A percentile compares a stretch with the other conserved stretches of the same genome.
phyloP scores from a whole-genome alignment of 2,797 vertebrate genomes.

The Danio choprae region DNA sequence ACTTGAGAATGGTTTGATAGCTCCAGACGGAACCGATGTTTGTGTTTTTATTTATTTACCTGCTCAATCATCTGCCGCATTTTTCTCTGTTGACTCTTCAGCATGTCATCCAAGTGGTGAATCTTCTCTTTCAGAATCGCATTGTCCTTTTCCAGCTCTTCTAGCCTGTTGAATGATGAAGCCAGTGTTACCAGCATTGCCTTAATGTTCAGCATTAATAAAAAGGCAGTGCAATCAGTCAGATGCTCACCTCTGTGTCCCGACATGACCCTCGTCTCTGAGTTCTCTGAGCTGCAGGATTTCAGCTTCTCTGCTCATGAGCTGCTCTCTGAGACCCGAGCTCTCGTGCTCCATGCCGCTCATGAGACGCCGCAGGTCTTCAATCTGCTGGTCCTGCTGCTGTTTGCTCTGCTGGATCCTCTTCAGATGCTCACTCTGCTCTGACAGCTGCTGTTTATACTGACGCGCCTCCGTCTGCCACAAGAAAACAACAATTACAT shows the following conservation, averaged over 20 bases:
- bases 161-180: slow-evolving; percentile 71
- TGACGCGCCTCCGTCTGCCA: slow-evolving; percentile 62
- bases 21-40: not conserved
- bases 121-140: slow-evolving; percentile 90
- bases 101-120: slow-evolving; percentile 95
- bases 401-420: slow-evolving; percentile 69
- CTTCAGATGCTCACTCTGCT: slow-evolving; percentile 73
- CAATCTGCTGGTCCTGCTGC: slow-evolving; percentile 78
- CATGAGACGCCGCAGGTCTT: slow-evolving; percentile 85
- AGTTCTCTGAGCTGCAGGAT: slow-evolving; percentile 76
- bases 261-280: slow-evolving; percentile 75
- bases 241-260: slow-evolving; percentile 74
- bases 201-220: not conserved
- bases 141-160: slow-evolving; percentile 89
- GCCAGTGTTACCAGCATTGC: not conserved
- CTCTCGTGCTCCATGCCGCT: slow-evolving; percentile 90
- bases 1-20: too few relatives aligned
- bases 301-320: slow-evolving; percentile 80
- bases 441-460: slow-evolving; percentile 78
- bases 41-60: slow-evolving; percentile 71
- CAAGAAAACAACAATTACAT: not conserved
- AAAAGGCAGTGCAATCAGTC: not conserved
- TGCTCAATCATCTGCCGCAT: slow-evolving; percentile 97
- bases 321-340: slow-evolving; percentile 76
- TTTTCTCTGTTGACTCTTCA: slow-evolving; percentile 95